phyloP scores from a whole-genome alignment of 2,888 invertebrate genomes.

The Drosophila mimica region DNA sequence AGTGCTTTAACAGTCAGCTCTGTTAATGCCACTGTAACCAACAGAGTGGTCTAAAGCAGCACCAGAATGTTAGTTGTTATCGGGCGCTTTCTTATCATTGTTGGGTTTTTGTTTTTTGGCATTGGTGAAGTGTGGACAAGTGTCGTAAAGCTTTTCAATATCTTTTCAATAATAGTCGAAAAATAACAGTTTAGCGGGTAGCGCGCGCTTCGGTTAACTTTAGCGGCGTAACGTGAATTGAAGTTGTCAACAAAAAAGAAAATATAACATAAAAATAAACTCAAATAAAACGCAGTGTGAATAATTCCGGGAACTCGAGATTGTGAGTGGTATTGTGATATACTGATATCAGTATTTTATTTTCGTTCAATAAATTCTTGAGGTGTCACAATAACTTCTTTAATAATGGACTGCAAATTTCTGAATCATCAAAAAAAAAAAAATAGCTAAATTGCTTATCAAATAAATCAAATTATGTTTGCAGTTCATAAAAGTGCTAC shows the following conservation, averaged over 20 bases:
- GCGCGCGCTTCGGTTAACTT: slow-evolving; percentile 37
- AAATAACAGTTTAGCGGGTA: slow-evolving; percentile 49
- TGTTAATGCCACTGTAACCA: slow-evolving; percentile 13
- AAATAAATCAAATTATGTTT: not conserved
- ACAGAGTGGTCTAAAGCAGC: slow-evolving; percentile 1
- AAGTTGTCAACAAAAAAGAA: slow-evolving; percentile 15
- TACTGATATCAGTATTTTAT: slow-evolving; percentile 28
- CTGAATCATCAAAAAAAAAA: slow-evolving; percentile 21
- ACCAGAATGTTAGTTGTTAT: slow-evolving; percentile 32
- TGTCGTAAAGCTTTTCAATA: slow-evolving; percentile 61
- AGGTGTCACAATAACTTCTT: slow-evolving; percentile 5
- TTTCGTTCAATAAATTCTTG: slow-evolving; percentile 15
- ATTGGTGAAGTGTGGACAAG: slow-evolving; percentile 43
- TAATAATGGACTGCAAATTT: slow-evolving; percentile 15
- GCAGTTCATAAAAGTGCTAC: slow-evolving; percentile 10
- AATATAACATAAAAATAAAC: not conserved
- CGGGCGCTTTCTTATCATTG: slow-evolving; percentile 64
- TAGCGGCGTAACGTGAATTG: slow-evolving; percentile 5
- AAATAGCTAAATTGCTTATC: not conserved
- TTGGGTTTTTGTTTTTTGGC: slow-evolving; percentile 43
- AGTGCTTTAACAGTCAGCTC: slow-evolving; percentile 12
- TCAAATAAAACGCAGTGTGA: not conserved
- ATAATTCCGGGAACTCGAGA: not conserved
- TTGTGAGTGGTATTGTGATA: slow-evolving; percentile 26
- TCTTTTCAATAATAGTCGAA: slow-evolving; percentile 59